Base-by-base conservation (phyloP, 2,113 vertebrate genomes). In the Apodemus speciosus region DNA sequence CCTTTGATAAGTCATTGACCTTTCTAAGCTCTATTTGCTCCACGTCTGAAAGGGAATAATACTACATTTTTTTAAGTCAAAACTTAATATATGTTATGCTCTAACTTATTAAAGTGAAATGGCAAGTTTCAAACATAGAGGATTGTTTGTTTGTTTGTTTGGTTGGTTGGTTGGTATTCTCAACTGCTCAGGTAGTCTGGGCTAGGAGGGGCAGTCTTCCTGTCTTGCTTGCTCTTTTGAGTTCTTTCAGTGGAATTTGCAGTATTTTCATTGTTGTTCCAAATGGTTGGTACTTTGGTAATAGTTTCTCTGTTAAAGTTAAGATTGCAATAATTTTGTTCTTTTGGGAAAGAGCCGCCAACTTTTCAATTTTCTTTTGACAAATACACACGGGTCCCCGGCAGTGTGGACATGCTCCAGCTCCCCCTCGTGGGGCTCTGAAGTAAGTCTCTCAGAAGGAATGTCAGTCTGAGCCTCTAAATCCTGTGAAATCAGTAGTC, bases 371-470 rank as follows among this genome's bases (percentile, higher is more conserved):
- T 76, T 56, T 27, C 25, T n/a, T 80, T 80, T 43, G 89, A 88
- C 62, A 62, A 83, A 38, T 53, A 14, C 32, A 60, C 20, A 0
- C 10, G 3, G 25, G 58, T 84, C 25, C 18, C 18, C 10, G 25
- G n/a, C 77, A 60, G 58, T 94, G 96, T 93, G 56, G 58, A 97
- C 94, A 80, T 93, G 35, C 83, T 97, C 92, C 85, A 73, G 95
- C 97, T 93, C 98, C 98, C 98, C 95, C 98, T 98, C 94, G 98
- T 97, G 98, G 97, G 91, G 53, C 91, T 46, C 43, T 72, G 43
- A 83, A 30, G 71, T 91, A 90, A 88, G 95, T 72, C 90, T 38
- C 0, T 85, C 43, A 66, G 49, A 32, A 69, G 30, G 79, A 92
- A 71, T 0, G n/a, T 3, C 21, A 30, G 46, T 10, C 27, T 73